phyloP scores from a whole-genome alignment of 1,140 invertebrate species.

The Samia ricini region DNA sequence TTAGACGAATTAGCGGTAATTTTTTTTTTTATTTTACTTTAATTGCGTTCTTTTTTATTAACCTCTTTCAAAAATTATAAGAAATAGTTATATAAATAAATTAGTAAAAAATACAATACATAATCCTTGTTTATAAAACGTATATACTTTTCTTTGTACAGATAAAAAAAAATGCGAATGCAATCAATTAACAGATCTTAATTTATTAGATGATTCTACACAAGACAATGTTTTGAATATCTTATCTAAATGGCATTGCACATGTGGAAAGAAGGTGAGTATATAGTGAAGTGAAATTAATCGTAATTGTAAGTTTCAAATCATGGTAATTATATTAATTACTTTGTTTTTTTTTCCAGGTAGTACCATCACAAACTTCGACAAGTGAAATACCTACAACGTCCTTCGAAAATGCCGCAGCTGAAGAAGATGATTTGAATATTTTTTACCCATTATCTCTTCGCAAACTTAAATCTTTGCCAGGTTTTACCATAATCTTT shows the following conservation, averaged over 20 bases:
- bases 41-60: neutral
- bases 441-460: slow-evolving; percentile 40
- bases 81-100: neutral
- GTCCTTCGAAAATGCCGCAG: slow-evolving; percentile 34
- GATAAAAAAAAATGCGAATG: slow-evolving; percentile 71
- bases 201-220: slow-evolving; percentile 56
- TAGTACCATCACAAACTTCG: slow-evolving; percentile 55
- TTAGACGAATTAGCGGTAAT: slow-evolving; percentile 57
- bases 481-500: slow-evolving; percentile 26
- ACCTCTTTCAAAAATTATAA: too few species aligned
- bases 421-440: slow-evolving; percentile 28
- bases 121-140: neutral
- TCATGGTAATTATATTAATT: neutral
- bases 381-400: slow-evolving; percentile 53
- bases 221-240: slow-evolving; percentile 68
- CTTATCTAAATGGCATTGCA: slow-evolving; percentile 66
- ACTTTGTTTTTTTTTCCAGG: slow-evolving; percentile 26
- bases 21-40: slow-evolving; percentile 1
- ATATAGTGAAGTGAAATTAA: too few species aligned
- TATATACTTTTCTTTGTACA: slow-evolving; percentile 21
- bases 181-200: slow-evolving; percentile 57
- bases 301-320: slow-evolving; percentile 4
- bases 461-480: slow-evolving; percentile 36
- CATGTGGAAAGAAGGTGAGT: slow-evolving; percentile 63
- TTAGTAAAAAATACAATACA: neutral